Conservation (phyloP, 1,140 invertebrate genomes). For the Anastrepha ludens region DNA sequence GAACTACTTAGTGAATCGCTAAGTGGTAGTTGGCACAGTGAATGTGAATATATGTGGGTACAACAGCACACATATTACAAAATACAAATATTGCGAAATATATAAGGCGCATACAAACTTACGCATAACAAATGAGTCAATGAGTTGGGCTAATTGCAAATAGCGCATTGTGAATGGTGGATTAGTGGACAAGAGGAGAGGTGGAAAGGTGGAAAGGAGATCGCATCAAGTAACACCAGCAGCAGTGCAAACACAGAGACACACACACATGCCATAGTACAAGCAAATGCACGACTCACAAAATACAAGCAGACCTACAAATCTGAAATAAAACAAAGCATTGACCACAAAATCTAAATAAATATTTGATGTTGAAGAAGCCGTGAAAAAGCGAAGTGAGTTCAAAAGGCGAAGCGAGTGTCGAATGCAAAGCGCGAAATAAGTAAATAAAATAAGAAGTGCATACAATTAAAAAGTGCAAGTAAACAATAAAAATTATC, state of each 20-base stretch:
- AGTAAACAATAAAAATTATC: conserved; percentile 20
- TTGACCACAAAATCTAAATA: not conserved
- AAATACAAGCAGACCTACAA: too few relatives aligned
- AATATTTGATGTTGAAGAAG: not conserved
- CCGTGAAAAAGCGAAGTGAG: not conserved
- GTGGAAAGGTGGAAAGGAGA: not conserved
- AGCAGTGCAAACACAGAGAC: not conserved
- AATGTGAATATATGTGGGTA: conserved; percentile 8
- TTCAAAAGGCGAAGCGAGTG: not conserved
- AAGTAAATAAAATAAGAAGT: not conserved
- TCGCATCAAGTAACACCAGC: not conserved
- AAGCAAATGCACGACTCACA: too few relatives aligned
- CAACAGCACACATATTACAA: not conserved
- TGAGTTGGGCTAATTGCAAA: not conserved
- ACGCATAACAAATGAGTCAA: not conserved
- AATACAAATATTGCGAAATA: conserved; percentile 4
- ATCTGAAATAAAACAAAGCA: not conserved
- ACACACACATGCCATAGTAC: not conserved
- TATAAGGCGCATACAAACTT: not conserved
- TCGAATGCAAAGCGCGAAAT: not conserved
- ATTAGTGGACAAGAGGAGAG: not conserved
- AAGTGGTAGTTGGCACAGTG: not conserved
- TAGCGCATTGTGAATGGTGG: conserved; percentile 21
- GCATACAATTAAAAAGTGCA: not conserved
- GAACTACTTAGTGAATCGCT: not conserved